Evolutionary conservation across 2,888 invertebrate genomes (phyloP).

Genomic region (Raillietiella orientalis): DNA sequence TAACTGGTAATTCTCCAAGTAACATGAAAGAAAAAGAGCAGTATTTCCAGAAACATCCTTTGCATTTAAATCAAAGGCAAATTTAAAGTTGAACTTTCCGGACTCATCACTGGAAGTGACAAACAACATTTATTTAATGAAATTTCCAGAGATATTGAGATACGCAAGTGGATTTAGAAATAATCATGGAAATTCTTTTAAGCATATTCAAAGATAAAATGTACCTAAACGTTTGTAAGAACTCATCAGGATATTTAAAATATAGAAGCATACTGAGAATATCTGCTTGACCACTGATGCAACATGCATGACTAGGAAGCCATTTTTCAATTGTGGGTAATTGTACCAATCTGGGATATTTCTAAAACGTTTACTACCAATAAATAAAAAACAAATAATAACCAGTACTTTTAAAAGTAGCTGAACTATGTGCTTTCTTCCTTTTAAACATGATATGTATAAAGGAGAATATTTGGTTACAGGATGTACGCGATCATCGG

Average conservation of each 20-base stretch:
- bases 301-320: slow-evolving; percentile 71
- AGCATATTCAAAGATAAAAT: background rate
- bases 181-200: background rate
- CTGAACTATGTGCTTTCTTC: slow-evolving; percentile 39
- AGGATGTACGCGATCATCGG: slow-evolving; percentile 61
- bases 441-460: slow-evolving; percentile 62
- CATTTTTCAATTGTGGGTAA: slow-evolving; percentile 67
- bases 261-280: slow-evolving; percentile 39
- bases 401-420: slow-evolving; percentile 26
- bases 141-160: background rate
- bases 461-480: slow-evolving; percentile 72
- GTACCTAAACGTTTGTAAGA: slow-evolving; percentile 6
- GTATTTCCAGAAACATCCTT: slow-evolving; percentile 67
- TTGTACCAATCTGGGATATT: slow-evolving; percentile 51
- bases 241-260: slow-evolving; percentile 39
- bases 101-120: slow-evolving; percentile 23
- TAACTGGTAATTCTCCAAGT: slow-evolving; percentile 42
- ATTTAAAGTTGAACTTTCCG: slow-evolving; percentile 43
- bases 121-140: slow-evolving; percentile 1
- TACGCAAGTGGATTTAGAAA: background rate
- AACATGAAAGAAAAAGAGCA: slow-evolving; percentile 58
- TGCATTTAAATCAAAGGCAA: slow-evolving; percentile 75
- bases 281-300: slow-evolving; percentile 48
- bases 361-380: slow-evolving; percentile 12
- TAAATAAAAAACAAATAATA: background rate